Percentiles rank a stretch among this genome's conserved stretches.
These are phyloP conservation scores for Alexandromys fortis DNA, from an alignment of 2,113 vertebrate species.

Conservation along the genomic window DNA sequence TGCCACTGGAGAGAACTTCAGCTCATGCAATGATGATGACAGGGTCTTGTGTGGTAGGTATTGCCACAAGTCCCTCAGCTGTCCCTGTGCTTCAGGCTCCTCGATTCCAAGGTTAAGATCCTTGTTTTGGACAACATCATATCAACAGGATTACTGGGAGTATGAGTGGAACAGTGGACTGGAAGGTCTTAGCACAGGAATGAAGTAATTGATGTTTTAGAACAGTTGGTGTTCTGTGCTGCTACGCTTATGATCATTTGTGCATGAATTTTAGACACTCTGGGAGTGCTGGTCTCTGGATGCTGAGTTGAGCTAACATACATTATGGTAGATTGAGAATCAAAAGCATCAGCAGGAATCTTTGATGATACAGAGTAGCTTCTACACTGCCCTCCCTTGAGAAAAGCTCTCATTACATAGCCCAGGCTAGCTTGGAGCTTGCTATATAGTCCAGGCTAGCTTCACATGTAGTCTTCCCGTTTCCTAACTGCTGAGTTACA, in stretches of 20 bases:
- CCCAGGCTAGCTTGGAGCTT: neutral
- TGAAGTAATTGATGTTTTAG: neutral
- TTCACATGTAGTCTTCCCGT: neutral
- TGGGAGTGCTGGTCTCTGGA: neutral
- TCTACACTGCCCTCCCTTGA: neutral
- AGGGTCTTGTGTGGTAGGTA: neutral
- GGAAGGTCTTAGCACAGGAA: neutral
- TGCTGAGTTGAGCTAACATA: neutral
- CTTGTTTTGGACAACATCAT: neutral
- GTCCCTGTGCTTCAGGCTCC: neutral
- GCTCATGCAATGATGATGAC: neutral
- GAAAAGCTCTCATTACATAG: neutral
- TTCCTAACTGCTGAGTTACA: neutral
- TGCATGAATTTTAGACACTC: neutral
- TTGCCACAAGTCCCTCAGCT: neutral
- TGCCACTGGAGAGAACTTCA: neutral
- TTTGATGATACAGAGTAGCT: neutral
- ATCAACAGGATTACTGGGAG: neutral
- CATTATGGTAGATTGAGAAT: neutral
- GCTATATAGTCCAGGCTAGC: neutral
- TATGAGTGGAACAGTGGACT: neutral
- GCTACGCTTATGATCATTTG: neutral
- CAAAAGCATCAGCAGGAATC: neutral
- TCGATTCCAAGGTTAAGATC: neutral
- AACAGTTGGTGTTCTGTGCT: neutral